Evolutionary conservation across 2,113 vertebrate genomes (phyloP), one percentile per base, ranked within the genome.

Genomic region (Otocyon megalotis): DNA sequence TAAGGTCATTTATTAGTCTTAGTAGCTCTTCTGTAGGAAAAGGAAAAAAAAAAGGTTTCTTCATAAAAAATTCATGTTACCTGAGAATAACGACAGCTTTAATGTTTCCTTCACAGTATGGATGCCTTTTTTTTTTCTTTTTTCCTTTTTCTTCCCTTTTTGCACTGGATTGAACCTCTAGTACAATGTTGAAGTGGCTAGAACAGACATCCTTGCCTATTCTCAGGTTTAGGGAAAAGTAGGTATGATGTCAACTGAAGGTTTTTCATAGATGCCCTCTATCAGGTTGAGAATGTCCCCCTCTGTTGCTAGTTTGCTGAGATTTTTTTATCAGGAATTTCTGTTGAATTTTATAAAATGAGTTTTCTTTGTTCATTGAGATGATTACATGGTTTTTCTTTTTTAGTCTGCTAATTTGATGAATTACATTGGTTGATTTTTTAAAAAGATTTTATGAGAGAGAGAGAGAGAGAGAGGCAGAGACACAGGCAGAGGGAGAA

Each of bases 331-430:
- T 94, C 54, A 74, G 65, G 37, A 77, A 85, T 50, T 6, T 56
- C 17, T 67, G 48, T 65, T 65, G 87, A 84, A 30, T 94, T 82
- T 94, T 89, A 82, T 63, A 71, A 80, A 87, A 79, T 80, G 3
- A 69, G 87, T 69, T 93, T 80, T 88, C 35, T 60, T 11, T 53
- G 69, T 80, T 93, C 35, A 79, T 43, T 79, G 50, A 69, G 15
- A n/a, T 26, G 6, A 88, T 88, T 80, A 80, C 43, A 43, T 93
- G 62, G 20, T 50, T 93, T 93, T 69, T 37, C 54, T 62, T 24
- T 30, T 63, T 87, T 28, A 28, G 35, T 79, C 37, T 48, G 7
- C 35, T 89, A 82, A 37, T 82, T 26, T 24, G 28, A 13, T 88
- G 3, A 89, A 89, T 62, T 71, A 53, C 65, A 87, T 12, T 88